Base-by-base conservation (phyloP, 2,797 vertebrate species). In the Ciconia nigra region DNA sequence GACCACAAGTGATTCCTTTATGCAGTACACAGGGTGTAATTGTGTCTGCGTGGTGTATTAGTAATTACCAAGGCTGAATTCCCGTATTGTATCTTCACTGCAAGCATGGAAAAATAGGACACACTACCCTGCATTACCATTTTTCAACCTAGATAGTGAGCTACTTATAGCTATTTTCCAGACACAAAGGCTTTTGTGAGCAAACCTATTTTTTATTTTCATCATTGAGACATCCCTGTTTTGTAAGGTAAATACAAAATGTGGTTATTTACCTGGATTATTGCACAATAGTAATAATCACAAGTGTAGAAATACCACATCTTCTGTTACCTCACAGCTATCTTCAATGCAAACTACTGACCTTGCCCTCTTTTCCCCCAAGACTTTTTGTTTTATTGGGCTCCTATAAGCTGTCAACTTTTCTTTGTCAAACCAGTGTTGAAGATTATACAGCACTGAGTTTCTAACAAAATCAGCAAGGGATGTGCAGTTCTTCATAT, bases 1-100 rank as follows among this genome's bases (percentile, higher is more conserved):
- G 98, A 98, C 97, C 98, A 99, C 98, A 99, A 99, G 98, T 98
- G 98, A 98, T 98, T 98, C 98, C 98, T 99, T 99, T 99, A 99
- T 99, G 98, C 98, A 98, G 98, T 98, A 98, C 95, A 99, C 98
- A 99, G 99, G 98, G 98, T 99, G 98, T 98, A 99, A 99, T 99
- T 99, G 99, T 99, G 99, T 98, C 98, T 98, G 98, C 98, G 98
- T 98, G 98, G 98, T 98, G 97, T 98, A 98, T 99, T 99, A 98
- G 98, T 99, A 99, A 99, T 99, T 99, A 99, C 98, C 97, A 98
- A 97, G 93, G 84, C 98, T 99, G 99, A 99, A 99, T 99, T 98
- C 97, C 97, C 98, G 97, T 99, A 98, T 99, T 99, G 98, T 99
- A 98, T 98, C 98, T 98, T 98, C 97, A 99, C 98, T 99, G 99